Conservation (phyloP, 2,888 invertebrate genomes). For the Charanyca ferruginea region DNA sequence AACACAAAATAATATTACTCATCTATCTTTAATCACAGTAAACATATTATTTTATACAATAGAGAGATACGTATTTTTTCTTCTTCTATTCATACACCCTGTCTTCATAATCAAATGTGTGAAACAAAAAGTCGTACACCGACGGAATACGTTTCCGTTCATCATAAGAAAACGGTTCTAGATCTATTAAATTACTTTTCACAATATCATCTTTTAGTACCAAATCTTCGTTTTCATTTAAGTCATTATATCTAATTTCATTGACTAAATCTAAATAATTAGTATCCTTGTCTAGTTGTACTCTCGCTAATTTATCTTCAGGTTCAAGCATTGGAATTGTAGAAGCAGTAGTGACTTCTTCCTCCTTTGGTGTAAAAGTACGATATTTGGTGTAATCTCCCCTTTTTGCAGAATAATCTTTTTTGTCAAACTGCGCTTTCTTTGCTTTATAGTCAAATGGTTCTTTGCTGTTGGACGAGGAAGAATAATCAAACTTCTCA, state of each 20-base stretch:
- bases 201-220: neutral
- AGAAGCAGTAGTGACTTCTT: conserved; percentile 18
- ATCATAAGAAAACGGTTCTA: conserved; percentile 20
- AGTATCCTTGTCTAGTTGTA: conserved; percentile 34
- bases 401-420: conserved; percentile 51
- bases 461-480: conserved; percentile 38
- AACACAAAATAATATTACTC: conserved; percentile 1
- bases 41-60: neutral
- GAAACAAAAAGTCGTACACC: conserved; percentile 52
- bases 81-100: conserved; percentile 45
- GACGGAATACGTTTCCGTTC: conserved; percentile 39
- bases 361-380: conserved; percentile 5
- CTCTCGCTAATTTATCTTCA: conserved; percentile 26
- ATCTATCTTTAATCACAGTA: conserved; percentile 16
- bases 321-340: conserved; percentile 1
- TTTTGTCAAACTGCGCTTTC: conserved; percentile 61
- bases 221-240: conserved; percentile 5
- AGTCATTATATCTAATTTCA: conserved; percentile 18
- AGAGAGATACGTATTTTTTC: neutral
- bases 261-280: conserved; percentile 35
- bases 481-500: conserved; percentile 29
- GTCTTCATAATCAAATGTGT: conserved; percentile 39
- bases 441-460: conserved; percentile 64
- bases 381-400: conserved; percentile 43
- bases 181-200: conserved; percentile 10